Evolutionary conservation across 2,888 invertebrate genomes (phyloP), one percentile per base, ranked within the genome.

Genomic region (Eupithecia tripunctaria): DNA sequence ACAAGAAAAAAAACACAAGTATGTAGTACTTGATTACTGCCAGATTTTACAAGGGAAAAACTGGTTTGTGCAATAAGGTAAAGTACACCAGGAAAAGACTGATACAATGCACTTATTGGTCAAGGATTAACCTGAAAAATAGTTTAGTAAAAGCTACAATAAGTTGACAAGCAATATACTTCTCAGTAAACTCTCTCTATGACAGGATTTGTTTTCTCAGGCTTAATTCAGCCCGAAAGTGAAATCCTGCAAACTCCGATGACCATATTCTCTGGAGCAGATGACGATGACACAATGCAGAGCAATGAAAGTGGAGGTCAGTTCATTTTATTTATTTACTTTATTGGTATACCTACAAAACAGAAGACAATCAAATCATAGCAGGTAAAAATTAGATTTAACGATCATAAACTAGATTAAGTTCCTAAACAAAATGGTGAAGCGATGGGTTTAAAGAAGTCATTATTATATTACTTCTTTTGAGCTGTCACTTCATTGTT

Each of bases 241-340:
- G 94, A 94, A 75, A 91, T 94, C 4, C 81, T 94, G 0, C 90
- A 90, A 67, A 82, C 91, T 0, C 91, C 94, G 0, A 69, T 93
- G 25, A 83, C 91, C 0, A 92, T 92, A 1, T 93, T 94, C 79
- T 86, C 88, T 0, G 92, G 91, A 59, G 81, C 86, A 1, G 94
- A 93, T 76, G 93, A 94, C 79, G 94, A 94, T 21, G 93, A 93
- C 67, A 91, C 92, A 0, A 89, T 93, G 89, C 94, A 91, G 69
- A 93, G 93, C 73, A 91, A 84, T 0, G 94, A 93, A 56, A 92
- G 92, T 12, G 85, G 86, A 27, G 94, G 93, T 93, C 77, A 79
- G 82, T 38, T n/a, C 6, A n/a, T 62, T 36, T 12, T 25, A 10
- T 43, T 7, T 18, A 4, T 7, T 1, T 18, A 43, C 41, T 15